phyloP scores from a whole-genome alignment of 1,140 invertebrate genomes.

The Pachypeltis micranthus region DNA sequence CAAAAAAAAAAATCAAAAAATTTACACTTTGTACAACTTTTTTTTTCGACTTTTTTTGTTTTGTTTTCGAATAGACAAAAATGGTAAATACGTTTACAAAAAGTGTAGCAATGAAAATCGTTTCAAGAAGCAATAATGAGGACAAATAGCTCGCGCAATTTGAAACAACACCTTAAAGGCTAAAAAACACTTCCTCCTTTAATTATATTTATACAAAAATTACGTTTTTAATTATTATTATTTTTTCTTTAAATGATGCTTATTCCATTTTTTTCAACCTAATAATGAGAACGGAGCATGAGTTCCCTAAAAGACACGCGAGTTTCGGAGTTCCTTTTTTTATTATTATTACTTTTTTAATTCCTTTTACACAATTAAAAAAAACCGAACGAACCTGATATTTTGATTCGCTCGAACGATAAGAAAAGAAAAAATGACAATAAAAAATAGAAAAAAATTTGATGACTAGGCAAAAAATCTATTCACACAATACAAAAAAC shows the following conservation, averaged over 20 bases:
- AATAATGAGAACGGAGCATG: constrained; percentile 13
- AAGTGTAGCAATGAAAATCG: constrained; percentile 1
- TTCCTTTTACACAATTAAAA: no score
- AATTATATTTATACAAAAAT: constrained; percentile 19
- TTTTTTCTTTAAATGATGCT: background rate
- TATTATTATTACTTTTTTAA: no score
- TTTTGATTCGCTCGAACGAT: no score
- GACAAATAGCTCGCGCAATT: constrained; percentile 22
- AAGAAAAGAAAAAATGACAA: no score
- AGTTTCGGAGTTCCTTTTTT: constrained; percentile 22
- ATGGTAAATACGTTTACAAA: no score
- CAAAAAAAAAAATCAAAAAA: constrained; percentile 12
- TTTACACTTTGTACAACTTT: constrained; percentile 10
- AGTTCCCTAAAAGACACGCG: constrained; percentile 21
- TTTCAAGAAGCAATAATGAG: constrained; percentile 18
- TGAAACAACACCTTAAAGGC: constrained; percentile 22
- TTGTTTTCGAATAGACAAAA: no score
- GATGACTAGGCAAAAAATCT: constrained; percentile 22
- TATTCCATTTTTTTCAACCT: constrained; percentile 22
- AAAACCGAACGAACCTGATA: no score
- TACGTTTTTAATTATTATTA: constrained; percentile 19
- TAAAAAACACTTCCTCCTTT: constrained; percentile 15
- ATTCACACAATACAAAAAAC: constrained; percentile 20
- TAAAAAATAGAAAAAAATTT: constrained; percentile 7
- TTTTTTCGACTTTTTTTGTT: background rate